These are phyloP conservation scores for Arenaria interpres DNA, from an alignment of 2,113 vertebrate genomes.

Conservation along the genomic window DNA sequence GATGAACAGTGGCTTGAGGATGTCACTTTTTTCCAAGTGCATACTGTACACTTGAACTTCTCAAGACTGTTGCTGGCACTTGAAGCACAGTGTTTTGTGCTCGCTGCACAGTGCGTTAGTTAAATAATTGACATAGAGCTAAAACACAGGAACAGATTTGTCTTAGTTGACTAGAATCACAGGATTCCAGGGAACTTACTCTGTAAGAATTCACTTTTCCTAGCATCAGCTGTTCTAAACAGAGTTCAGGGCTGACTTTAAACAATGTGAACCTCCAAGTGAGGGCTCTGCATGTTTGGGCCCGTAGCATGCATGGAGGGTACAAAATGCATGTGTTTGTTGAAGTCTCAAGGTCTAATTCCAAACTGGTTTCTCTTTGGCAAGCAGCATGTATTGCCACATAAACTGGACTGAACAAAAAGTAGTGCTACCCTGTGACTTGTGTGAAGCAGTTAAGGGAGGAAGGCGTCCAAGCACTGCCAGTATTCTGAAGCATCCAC, in stretches of 20 bases:
- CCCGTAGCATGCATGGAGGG: not conserved
- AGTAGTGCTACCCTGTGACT: not conserved
- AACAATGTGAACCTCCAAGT: not conserved
- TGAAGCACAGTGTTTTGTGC: not conserved
- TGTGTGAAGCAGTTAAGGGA: not conserved
- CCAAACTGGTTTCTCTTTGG: not conserved
- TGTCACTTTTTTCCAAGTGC: not conserved
- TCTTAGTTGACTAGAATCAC: not conserved
- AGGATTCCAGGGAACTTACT: not conserved
- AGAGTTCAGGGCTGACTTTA: not conserved
- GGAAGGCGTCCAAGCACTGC: not conserved
- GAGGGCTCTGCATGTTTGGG: slow-evolving; percentile 5
- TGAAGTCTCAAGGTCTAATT: not conserved
- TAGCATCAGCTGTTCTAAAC: not conserved
- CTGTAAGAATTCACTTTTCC: not conserved
- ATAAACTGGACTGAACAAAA: not conserved
- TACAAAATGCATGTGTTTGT: not conserved
- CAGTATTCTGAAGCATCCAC: not conserved
- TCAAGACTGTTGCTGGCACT: not conserved
- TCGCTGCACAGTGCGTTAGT: not conserved
- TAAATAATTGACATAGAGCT: not conserved
- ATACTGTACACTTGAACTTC: not conserved
- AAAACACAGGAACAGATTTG: not conserved
- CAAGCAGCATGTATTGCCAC: slow-evolving; percentile 57
- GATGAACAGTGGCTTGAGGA: not conserved